Evolutionary conservation across 2,797 vertebrate genomes (phyloP).

Genomic region (Scyliorhinus canicula): DNA sequence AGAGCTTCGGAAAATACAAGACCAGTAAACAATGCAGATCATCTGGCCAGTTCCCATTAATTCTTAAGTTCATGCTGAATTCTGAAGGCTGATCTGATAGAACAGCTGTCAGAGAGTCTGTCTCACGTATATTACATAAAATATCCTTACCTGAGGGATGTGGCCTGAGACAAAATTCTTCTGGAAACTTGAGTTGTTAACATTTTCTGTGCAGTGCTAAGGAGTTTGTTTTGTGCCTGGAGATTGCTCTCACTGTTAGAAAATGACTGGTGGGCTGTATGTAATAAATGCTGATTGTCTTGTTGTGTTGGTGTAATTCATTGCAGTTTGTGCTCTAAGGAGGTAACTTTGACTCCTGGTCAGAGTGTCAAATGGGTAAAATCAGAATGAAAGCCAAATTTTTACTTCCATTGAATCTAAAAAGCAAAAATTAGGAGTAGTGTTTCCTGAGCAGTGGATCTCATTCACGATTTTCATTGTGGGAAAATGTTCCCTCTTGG

Average conservation of each 20-base stretch:
- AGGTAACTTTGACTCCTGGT: background rate
- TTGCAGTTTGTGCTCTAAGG: background rate
- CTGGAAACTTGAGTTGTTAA: background rate
- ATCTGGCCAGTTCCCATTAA: background rate
- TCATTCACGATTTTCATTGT: background rate
- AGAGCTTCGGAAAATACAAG: background rate
- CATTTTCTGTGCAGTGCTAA: background rate
- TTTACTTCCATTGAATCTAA: background rate
- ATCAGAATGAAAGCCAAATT: background rate
- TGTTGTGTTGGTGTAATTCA: background rate
- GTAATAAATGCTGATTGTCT: background rate
- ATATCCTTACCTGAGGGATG: too few species aligned
- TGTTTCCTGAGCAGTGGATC: too few species aligned
- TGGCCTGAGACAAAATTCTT: background rate
- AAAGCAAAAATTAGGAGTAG: background rate
- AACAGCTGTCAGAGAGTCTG: too few species aligned
- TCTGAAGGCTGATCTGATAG: background rate
- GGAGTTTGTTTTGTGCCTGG: background rate
- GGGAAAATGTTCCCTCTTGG: background rate
- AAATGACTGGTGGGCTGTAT: too few species aligned
- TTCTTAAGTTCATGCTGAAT: background rate
- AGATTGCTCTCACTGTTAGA: background rate
- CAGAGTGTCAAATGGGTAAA: background rate
- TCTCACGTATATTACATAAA: too few species aligned
- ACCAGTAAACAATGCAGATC: background rate